phyloP scores from a whole-genome alignment of 2,797 vertebrate species.

The Picus viridis region DNA sequence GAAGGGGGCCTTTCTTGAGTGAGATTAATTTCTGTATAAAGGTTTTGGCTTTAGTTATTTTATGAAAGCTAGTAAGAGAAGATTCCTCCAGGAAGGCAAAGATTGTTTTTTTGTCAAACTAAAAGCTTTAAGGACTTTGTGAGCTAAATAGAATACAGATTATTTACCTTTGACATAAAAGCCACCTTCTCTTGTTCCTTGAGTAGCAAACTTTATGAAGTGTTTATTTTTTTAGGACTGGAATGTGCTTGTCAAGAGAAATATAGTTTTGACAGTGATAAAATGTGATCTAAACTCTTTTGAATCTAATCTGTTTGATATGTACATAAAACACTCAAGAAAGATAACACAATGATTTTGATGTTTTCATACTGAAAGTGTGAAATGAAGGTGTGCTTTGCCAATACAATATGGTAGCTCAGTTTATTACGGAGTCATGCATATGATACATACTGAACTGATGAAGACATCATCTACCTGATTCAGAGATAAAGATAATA shows the following conservation, averaged over 20 bases:
- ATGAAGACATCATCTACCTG: not conserved
- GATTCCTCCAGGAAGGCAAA: not conserved
- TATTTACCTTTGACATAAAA: not conserved
- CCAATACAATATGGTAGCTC: not conserved
- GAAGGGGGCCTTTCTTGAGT: not conserved
- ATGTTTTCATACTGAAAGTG: not conserved
- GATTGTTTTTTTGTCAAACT: not conserved
- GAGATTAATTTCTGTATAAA: not conserved
- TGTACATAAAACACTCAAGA: fast-evolving
- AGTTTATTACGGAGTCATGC: not conserved
- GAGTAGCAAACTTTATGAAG: not conserved
- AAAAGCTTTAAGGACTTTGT: not conserved
- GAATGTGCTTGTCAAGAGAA: not conserved
- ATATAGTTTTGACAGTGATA: not conserved
- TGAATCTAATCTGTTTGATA: not conserved
- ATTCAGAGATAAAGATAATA: not conserved
- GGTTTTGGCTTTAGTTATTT: not conserved
- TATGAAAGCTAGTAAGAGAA: not conserved
- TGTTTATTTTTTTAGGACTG: not conserved
- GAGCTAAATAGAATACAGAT: not conserved
- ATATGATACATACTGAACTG: not conserved
- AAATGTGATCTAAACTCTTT: not conserved
- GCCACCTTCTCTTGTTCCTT: not conserved
- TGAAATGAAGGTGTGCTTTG: not conserved
- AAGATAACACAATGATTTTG: not conserved